A percentile compares a stretch with the other conserved stretches of the same genome.
These are phyloP conservation scores for Archaeoteleia sp. DNA, from an alignment of 2,888 invertebrate genomes.

Conservation along the genomic window DNA sequence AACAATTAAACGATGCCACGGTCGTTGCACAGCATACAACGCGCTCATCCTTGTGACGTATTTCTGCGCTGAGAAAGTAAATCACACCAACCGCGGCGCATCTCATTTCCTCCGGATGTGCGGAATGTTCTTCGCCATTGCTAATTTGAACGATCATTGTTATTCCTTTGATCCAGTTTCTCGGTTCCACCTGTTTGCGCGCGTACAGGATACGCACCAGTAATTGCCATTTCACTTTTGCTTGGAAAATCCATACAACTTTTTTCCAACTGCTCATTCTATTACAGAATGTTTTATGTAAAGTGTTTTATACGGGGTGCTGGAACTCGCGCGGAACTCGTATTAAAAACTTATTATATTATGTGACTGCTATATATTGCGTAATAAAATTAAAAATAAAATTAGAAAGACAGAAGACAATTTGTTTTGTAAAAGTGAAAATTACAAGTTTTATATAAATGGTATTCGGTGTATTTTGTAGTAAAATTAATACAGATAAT, in stretches of 20 bases:
- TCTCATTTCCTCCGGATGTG: constrained; percentile 47
- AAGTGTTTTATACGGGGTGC: background rate
- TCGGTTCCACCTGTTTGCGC: constrained; percentile 24
- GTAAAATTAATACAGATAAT: too few species aligned
- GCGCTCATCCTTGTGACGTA: constrained; percentile 47
- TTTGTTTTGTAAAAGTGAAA: too few species aligned
- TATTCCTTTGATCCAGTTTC: constrained; percentile 38
- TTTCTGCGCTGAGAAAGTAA: constrained; percentile 42
- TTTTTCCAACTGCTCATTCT: background rate
- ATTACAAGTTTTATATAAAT: too few species aligned
- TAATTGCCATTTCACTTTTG: constrained; percentile 36
- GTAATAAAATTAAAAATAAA: too few species aligned
- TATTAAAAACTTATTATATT: too few species aligned
- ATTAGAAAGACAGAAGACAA: too few species aligned
- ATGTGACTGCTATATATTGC: background rate
- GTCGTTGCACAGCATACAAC: constrained; percentile 32
- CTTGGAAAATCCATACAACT: constrained; percentile 13
- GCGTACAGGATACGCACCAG: background rate
- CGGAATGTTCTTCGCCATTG: constrained; percentile 15
- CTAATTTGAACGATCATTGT: constrained; percentile 31
- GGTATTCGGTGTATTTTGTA: too few species aligned
- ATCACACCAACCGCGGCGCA: constrained; percentile 24
- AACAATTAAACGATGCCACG: constrained; percentile 46
- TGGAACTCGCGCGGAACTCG: too few species aligned
- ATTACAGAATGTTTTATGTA: too few species aligned